phyloP scores from a whole-genome alignment of 2,113 vertebrate species.

The Mormoops blainvillei region DNA sequence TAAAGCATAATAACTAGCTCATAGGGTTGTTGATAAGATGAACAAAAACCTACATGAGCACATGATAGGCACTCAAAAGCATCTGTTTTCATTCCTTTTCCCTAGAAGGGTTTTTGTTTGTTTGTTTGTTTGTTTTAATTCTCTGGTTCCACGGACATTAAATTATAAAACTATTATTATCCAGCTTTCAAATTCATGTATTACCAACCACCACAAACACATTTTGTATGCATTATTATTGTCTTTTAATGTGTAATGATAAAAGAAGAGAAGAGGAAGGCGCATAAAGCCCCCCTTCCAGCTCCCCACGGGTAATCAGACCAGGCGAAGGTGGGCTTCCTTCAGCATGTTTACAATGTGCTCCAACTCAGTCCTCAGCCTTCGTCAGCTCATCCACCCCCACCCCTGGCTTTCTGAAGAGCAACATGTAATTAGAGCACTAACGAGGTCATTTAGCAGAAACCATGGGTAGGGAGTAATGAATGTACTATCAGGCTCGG shows the following conservation, averaged over 20 bases:
- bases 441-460: conserved; percentile 75
- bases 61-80: not conserved
- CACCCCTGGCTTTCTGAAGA: conserved; percentile 69
- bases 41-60: not conserved
- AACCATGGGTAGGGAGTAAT: conserved; percentile 69
- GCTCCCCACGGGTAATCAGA: conserved; percentile 43
- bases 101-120: not conserved
- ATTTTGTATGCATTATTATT: not conserved
- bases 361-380: conserved; percentile 65
- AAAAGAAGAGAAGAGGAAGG: not conserved
- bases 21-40: not conserved
- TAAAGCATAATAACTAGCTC: not conserved
- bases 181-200: conserved; percentile 6
- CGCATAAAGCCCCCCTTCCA: conserved; percentile 4
- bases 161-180: conserved; percentile 16
- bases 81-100: not conserved
- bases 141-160: not conserved
- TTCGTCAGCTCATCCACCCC: conserved; percentile 63
- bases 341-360: conserved; percentile 64
- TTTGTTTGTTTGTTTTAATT: not conserved
- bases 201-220: not conserved
- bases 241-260: not conserved
- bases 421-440: conserved; percentile 75
- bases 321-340: conserved; percentile 52
- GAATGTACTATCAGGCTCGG: conserved; percentile 64